These are phyloP conservation scores for Pseudochirops corinnae DNA, from an alignment of 2,797 vertebrate species.

Conservation along the genomic window DNA sequence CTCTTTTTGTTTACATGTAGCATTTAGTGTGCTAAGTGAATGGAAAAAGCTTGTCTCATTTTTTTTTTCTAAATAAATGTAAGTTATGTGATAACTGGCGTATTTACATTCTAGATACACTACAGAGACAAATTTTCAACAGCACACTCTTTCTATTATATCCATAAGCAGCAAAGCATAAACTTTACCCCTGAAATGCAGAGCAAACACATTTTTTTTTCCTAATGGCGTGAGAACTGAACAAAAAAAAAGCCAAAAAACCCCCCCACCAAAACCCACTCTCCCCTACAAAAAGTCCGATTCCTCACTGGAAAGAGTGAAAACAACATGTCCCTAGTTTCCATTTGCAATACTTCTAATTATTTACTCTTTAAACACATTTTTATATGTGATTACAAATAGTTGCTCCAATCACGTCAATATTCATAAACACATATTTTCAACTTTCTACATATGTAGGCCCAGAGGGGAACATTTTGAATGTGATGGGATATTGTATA, in stretches of 20 bases:
- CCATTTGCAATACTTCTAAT: slow-evolving; percentile 30
- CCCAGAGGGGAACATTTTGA: slow-evolving; percentile 47
- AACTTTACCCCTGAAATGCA: slow-evolving; percentile 28
- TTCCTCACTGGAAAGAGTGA: neutral
- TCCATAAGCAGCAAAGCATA: slow-evolving; percentile 40
- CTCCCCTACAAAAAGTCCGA: neutral
- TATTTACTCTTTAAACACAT: neutral
- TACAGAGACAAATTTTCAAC: slow-evolving; percentile 38
- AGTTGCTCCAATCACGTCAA: slow-evolving; percentile 23
- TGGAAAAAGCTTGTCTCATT: slow-evolving; percentile 1
- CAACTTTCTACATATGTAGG: slow-evolving; percentile 28
- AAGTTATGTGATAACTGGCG: slow-evolving; percentile 37
- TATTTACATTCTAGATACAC: slow-evolving; percentile 42
- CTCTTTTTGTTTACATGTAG: slow-evolving; percentile 20
- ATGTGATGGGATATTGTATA: slow-evolving; percentile 36
- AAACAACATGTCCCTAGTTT: slow-evolving; percentile 22
- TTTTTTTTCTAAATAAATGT: slow-evolving; percentile 55
- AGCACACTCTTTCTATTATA: slow-evolving; percentile 16
- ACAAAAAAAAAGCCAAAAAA: neutral
- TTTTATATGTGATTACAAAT: slow-evolving; percentile 43
- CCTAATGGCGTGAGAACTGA: slow-evolving; percentile 49
- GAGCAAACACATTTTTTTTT: slow-evolving; percentile 23
- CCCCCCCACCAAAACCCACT: neutral
- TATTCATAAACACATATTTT: slow-evolving; percentile 56
- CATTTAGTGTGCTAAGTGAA: slow-evolving; percentile 42